Evolutionary conservation across 2,888 invertebrate genomes (phyloP), one percentile per base, ranked within the genome.

Genomic region (Trichopoda pennipes): DNA sequence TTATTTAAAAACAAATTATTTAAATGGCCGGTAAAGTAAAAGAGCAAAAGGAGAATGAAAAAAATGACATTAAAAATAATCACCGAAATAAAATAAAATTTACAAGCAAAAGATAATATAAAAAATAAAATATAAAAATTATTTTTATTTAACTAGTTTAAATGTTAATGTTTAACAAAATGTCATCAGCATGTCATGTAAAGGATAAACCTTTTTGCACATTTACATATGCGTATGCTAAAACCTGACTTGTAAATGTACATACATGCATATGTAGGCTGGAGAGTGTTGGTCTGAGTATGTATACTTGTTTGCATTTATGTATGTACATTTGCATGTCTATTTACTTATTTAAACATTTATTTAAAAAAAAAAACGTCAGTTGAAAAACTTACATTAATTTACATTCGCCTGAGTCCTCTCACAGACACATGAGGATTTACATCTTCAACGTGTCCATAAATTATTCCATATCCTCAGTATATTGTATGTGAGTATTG

Each of bases 401-500:
- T 53, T 80, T 64, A 75, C 35, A 55, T 63, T 14, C 49, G 51
- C 21, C 32, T 19, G 74, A 75, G 38, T 42, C 21, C 53, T 47
- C 66, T 23, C 17, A 63, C 38, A 78, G 44, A 68, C 77, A 68
- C 81, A 49, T 55, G 56, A 75, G 82, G 70, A 79, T 79, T 82
- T 79, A 79, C 70, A 79, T 82, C 82, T 82, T 82, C 72, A 82
- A 68, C 70, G 49, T 75, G 82, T 72, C 75, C 75, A 79, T 82
- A 82, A 82, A 82, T 82, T 82, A 82, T 79, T 75, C 70, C 44
- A 79, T 79, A 68, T 79, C 81, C 81, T 82, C 60, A 66, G 81
- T 82, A 78, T 69, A 47, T 55, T 17, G 38, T n/a, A 14, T 14
- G 1, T 44, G 42, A 14, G 42, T 68, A 28, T n/a, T 42, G 28